Evolutionary conservation across 2,888 invertebrate species (phyloP).

Genomic region (Ornithoptera alexandrae): DNA sequence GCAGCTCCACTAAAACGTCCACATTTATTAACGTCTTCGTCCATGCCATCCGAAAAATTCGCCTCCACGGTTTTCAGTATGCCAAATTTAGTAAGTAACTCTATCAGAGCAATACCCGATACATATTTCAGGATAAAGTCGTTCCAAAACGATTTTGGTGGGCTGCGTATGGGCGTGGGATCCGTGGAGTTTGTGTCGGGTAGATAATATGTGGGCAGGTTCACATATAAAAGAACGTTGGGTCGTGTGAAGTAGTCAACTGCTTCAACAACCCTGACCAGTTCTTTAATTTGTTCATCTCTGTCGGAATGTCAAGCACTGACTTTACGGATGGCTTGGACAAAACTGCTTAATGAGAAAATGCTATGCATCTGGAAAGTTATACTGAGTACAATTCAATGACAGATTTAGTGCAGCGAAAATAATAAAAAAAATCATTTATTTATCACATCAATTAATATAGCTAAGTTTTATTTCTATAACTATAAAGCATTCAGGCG

Average conservation of each 20-base stretch:
- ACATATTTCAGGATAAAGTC: conserved; percentile 39
- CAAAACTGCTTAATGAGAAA: conserved; percentile 22
- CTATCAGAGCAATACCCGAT: conserved; percentile 35
- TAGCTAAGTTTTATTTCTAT: too few species aligned
- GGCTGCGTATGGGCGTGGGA: conserved; percentile 24
- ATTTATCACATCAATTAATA: not conserved
- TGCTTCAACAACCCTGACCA: conserved; percentile 39
- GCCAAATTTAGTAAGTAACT: conserved; percentile 39
- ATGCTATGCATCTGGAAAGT: conserved; percentile 6
- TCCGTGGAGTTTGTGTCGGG: conserved; percentile 32
- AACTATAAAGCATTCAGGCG: too few species aligned
- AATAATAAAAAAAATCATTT: not conserved
- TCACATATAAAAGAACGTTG: conserved; percentile 36
- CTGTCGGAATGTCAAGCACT: conserved; percentile 34
- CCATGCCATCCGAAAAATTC: conserved; percentile 37
- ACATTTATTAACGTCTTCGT: conserved; percentile 37
- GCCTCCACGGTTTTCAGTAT: conserved; percentile 33
- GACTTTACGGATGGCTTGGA: conserved; percentile 36
- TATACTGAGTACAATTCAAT: not conserved
- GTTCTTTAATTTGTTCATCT: conserved; percentile 34
- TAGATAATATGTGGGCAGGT: conserved; percentile 42
- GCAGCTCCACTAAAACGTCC: conserved; percentile 41
- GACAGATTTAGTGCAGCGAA: not conserved
- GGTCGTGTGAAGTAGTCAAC: conserved; percentile 40
- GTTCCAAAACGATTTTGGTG: conserved; percentile 35